Evolutionary conservation across 2,113 vertebrate species (phyloP).

Genomic region (Enhydra lutris): DNA sequence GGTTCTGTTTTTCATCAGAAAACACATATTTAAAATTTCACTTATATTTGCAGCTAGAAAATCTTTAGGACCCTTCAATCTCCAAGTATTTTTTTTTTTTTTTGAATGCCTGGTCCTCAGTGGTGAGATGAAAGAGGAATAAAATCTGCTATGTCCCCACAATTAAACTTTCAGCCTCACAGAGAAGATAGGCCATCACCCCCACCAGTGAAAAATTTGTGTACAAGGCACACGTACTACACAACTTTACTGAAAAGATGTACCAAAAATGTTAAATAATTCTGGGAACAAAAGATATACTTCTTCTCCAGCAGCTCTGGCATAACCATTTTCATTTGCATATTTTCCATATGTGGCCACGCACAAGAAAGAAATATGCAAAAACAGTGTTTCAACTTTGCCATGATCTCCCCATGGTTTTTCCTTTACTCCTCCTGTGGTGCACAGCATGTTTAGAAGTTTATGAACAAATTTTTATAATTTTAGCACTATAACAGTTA

Average conservation of each 20-base stretch:
- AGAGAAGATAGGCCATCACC: background rate
- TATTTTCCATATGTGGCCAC: background rate
- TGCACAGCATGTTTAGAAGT: background rate
- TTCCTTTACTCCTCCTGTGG: background rate
- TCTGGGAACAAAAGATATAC: background rate
- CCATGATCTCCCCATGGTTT: background rate
- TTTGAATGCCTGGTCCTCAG: background rate
- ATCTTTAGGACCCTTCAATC: background rate
- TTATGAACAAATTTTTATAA: background rate
- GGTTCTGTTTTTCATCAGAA: slow-evolving; percentile 36
- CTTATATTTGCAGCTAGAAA: slow-evolving; percentile 36
- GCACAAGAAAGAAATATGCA: background rate
- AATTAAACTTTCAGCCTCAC: background rate
- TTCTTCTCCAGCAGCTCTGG: background rate
- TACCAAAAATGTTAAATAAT: background rate
- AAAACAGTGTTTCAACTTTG: background rate
- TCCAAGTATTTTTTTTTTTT: background rate
- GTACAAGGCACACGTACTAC: background rate
- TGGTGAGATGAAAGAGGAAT: background rate
- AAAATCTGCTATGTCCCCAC: background rate
- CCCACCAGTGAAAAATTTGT: background rate
- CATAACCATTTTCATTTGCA: background rate
- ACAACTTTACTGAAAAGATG: background rate
- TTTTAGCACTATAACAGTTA: background rate
- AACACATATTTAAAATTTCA: background rate